Base-by-base conservation (phyloP, 2,113 vertebrate species). In the Fregata magnificens region DNA sequence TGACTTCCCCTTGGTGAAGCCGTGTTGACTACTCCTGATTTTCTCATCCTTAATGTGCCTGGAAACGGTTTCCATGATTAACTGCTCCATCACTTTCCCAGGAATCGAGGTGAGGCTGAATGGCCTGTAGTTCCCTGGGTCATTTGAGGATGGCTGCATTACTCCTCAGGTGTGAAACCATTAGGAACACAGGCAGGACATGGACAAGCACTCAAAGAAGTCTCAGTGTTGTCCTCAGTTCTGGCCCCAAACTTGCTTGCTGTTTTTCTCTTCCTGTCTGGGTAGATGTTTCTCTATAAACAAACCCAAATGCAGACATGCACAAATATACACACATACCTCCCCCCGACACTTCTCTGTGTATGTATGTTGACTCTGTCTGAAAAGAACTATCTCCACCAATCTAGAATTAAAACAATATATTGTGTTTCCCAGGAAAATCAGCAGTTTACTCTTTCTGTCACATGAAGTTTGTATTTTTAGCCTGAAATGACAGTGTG, bases 221-320 rank as follows among this genome's bases (percentile, higher is more conserved):
- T 19, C 7, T 73, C 29, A 7, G 22, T 36, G 34, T 20, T 65
- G 34, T 69, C 31, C n/a, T 21, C 17, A 2, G 0, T 32, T 93
- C 26, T 65, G 59, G 49, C 20, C n/a, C 15, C n/a, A n/a, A n/a
- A n/a, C n/a, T n/a, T 13, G 13, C 31, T 70, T 69, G 44, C 38
- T 71, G 61, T 0, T 34, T 76, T 89, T 69, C 58, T 45, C 18
- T 34, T 86, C 15, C 49, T 77, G 5, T 59, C 78, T 84, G 59
- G 16, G 11, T 56, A 21, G 47, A 32, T 80, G 11, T 58, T 58
- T 76, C n/a, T 17, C 45, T 52, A 31, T 50, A 79, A 67, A 63
- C 12, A 62, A 56, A 24, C 31, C 5, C 0, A 1, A 3, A 34
- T 1, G 11, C 1, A 1, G 19, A 17, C 16, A 19, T 2, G 5